Evolutionary conservation across 2,888 invertebrate genomes (phyloP), one percentile per base, ranked within the genome.

Genomic region (Caenorhabditis sp.): DNA sequence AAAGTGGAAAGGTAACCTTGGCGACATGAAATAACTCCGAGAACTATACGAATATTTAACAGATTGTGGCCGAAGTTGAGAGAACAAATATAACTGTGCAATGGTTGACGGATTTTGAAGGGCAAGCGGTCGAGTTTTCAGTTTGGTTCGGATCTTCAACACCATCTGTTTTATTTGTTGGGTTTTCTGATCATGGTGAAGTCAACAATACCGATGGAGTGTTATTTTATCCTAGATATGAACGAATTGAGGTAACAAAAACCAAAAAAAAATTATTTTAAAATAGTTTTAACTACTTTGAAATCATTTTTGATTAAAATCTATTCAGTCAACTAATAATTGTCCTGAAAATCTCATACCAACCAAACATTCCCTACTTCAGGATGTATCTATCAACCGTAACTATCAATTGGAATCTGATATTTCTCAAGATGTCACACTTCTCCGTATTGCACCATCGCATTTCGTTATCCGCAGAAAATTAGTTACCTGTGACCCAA

Each of bases 161-260:
- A 0, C 70, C 78, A 7, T 62, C 64, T 61, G 70, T 79, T 72
- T 20, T 87, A 17, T 68, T 82, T 20, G 59, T 87, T 43, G 87
- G 86, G 14, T 87, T 87, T 70, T 83, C 85, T 1, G 85, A 86
- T 63, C 84, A 87, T 62, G 86, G 86, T 5, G 70, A 77, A 31
- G 78, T 75, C 56, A 81, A 82, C 58, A 78, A 78, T 8, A 81
- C 81, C 14, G 87, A 87, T 61, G 75, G 77, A n/a, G 76, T 87
- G 43, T 25, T 83, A 20, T 81, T 72, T 43, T 26, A 52, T 14
- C 23, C 36, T 4, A 27, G 7, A 54, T 52, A 57, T 14, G 52
- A 59, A 20, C 20, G 59, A 27, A 23, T 31, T 74, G 59, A 54
- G 36, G 63, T 21, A 21, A 43, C 17, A 38, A 23, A n/a, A n/a